Evolutionary conservation across 2,888 invertebrate species (phyloP), one percentile per base, ranked within the genome.

Genomic region (Emmelina monodactyla): DNA sequence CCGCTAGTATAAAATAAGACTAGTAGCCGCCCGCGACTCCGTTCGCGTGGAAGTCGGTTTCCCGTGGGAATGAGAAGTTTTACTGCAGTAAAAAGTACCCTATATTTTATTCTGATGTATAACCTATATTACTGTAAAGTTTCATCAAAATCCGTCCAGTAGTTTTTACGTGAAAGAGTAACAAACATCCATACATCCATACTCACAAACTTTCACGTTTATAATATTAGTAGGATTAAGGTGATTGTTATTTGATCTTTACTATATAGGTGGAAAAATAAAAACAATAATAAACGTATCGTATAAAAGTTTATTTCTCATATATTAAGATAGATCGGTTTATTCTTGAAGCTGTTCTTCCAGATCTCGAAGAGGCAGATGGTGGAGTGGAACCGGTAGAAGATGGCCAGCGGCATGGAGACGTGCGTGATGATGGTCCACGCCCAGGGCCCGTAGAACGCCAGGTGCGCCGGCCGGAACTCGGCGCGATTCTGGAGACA

Each of bases 331-430:
- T 72, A 76, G 3, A 75, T 50, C 1, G 76, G 78, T 58, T 75
- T 79, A 45, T 85, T 85, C 58, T 94, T 94, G 69, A 92, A 95
- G 33, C 92, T 88, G 42, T 88, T 86, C 62, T 93, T 94, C 94
- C 94, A 95, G 37, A 95, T 90, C 65, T 94, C 94, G 53, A 93
- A 94, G 13, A 95, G 83, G 62, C 94, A 94, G 48, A 94, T 94
- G 0, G 94, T 92, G 2, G 93, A 93, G 65, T 94, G 94, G 58
- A 94, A 94, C 28, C 94, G 81, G 67, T 92, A 94, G 71, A 94
- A 94, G 49, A 94, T 93, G 0, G 91, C 91, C 31, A 94, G 71
- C 0, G 94, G 94, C 87, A 92, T 92, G 0, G 92, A 91, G 0
- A 93, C 88, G 58, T 94, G 92, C 0, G 91, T 92, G 49, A 94